phyloP scores from a whole-genome alignment of 2,797 vertebrate genomes.

The Amniataba percoides region DNA sequence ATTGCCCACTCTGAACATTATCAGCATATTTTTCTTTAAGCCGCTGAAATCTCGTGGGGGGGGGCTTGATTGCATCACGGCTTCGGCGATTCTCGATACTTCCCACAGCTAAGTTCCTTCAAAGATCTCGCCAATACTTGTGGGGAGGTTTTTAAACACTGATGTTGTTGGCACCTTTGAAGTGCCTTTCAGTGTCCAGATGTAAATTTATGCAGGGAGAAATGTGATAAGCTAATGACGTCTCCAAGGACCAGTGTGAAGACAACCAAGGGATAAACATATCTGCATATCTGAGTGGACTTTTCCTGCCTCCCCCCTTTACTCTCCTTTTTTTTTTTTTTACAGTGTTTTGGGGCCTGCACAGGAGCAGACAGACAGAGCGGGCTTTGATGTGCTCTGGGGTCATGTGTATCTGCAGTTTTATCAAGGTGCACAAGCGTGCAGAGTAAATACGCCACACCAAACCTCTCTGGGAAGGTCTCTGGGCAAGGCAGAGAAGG shows the following conservation, averaged over 20 bases:
- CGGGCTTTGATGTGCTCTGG: constrained; percentile 72
- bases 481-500: constrained; percentile 47
- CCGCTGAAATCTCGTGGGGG: constrained; percentile 35
- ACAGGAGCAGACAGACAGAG: constrained; percentile 64
- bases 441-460: constrained; percentile 79
- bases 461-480: constrained; percentile 69
- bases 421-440: constrained; percentile 77
- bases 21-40: constrained; percentile 69
- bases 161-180: constrained; percentile 76
- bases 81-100: constrained; percentile 29
- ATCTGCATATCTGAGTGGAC: constrained; percentile 73
- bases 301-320: not conserved
- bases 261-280: constrained; percentile 69
- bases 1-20: constrained; percentile 68
- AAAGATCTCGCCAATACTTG: constrained; percentile 46
- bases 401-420: constrained; percentile 72
- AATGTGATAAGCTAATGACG: constrained; percentile 82
- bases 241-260: constrained; percentile 62
- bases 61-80: constrained; percentile 40
- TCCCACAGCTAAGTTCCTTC: constrained; percentile 29
- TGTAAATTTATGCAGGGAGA: constrained; percentile 71
- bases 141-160: constrained; percentile 52
- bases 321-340: constrained; percentile 25
- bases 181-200: constrained; percentile 75
- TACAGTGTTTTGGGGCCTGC: constrained; percentile 40